These are phyloP conservation scores for Campylomormyrus numenius DNA, from an alignment of 2,113 vertebrate species.

Conservation along the genomic window DNA sequence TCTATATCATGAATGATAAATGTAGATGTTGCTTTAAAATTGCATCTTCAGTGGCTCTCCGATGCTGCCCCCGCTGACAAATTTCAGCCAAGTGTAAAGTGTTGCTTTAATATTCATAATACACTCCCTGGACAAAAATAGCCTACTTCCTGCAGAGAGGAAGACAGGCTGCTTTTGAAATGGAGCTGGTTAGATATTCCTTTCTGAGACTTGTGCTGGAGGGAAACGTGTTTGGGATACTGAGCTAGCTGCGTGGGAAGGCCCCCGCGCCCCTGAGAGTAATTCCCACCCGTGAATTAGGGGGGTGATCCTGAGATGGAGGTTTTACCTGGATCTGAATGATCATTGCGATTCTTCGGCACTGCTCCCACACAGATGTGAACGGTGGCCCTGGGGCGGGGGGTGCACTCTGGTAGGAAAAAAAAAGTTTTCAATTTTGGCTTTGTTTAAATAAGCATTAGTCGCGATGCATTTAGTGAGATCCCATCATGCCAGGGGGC, in stretches of 20 bases:
- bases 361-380: not conserved
- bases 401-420: not conserved
- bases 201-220: not conserved
- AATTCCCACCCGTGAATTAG: not conserved
- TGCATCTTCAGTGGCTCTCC: not conserved
- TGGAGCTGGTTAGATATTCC: not conserved
- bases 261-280: not conserved
- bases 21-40: not conserved
- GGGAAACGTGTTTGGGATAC: not conserved
- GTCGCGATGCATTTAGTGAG: constrained; percentile 55
- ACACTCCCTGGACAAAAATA: not conserved
- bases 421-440: not conserved
- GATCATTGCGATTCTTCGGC: not conserved
- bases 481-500: constrained; percentile 44
- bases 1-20: not conserved
- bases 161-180: constrained; percentile 1
- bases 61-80: not conserved
- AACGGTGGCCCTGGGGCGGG: not conserved
- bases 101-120: constrained; percentile 3
- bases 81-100: constrained; percentile 2
- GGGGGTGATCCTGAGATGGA: not conserved
- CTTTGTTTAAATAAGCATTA: constrained; percentile 42
- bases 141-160: not conserved
- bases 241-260: not conserved
- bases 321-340: not conserved